Base-by-base conservation (phyloP, 2,797 vertebrate genomes). In the Leuciscus waleckii region DNA sequence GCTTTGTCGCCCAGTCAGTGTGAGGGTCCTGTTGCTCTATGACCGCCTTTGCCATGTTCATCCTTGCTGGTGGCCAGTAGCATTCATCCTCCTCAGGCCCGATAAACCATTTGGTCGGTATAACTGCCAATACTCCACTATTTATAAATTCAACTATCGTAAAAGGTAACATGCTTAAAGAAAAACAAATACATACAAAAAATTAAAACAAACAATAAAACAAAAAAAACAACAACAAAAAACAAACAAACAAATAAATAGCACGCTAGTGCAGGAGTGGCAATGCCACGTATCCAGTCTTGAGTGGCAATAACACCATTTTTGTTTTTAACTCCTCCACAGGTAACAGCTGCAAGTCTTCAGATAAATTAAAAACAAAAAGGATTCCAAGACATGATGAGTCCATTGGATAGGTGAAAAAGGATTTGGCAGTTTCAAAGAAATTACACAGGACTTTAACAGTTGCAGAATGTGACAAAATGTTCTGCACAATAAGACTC, bases 51-150 rank as follows among this genome's bases (percentile, higher is more conserved):
- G 71, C n/a, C 26, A 29, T 63, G 37, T 84, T 84, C 7, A 43
- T 49, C 16, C 29, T 76, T 77, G 54, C 37, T 76, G 82, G 82
- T 84, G 82, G 82, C 82, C 82, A 84, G 54, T 77, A 65, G 29
- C 73, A 84, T 65, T 63, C 73, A 77, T 77, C 73, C 23, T 84
- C 82, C 71, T 84, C 82, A 49, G 49, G 82, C n/a, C 69, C 69
- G 17, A 26, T 29, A 82, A 82, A 82, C 81, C 49, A 74, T 32
- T 84, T 84, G 26, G 39, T 65, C 13, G 70, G 56, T 35, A 84
- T 51, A 49, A 77, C 73, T 43, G 82, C 82, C 43, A 84, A 67
- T 26, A 41, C 43, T 68, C 61, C 61, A 39, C 26, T 2, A 51
- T 54, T 67, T 32, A 61, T 17, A 77, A 84, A 77, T 5, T 84